Conservation (phyloP, 2,113 vertebrate species). For the Poicephalus meyeri region DNA sequence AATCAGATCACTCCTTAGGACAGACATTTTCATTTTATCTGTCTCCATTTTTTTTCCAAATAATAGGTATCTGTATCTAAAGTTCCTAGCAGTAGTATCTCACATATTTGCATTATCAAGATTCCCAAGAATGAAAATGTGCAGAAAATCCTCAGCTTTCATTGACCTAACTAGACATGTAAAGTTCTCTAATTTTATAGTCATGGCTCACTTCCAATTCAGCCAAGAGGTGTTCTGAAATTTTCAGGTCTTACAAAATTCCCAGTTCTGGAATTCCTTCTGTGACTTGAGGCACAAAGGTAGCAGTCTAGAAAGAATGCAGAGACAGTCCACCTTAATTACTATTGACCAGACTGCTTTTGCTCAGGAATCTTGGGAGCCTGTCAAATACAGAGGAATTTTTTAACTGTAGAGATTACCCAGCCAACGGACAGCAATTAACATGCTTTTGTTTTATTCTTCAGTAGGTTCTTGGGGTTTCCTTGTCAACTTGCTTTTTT, state of each 20-base stretch:
- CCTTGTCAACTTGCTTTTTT: neutral
- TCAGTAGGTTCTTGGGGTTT: neutral
- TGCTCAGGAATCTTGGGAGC: neutral
- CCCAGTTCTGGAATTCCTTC: neutral
- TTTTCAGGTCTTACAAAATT: neutral
- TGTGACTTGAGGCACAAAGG: neutral
- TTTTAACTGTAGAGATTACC: neutral
- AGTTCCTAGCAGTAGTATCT: neutral
- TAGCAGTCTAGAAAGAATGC: fast-evolving
- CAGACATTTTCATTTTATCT: neutral
- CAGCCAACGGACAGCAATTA: neutral
- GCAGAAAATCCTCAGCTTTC: neutral
- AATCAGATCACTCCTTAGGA: neutral
- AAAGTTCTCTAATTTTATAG: neutral
- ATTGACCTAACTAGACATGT: neutral
- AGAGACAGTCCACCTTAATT: neutral
- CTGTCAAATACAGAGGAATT: neutral
- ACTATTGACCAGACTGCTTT: fast-evolving
- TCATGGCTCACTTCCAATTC: neutral
- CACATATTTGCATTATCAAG: neutral
- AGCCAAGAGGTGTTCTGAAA: neutral
- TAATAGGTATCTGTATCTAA: neutral
- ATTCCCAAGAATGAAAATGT: neutral
- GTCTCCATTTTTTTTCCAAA: neutral
- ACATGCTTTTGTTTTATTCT: neutral